Evolutionary conservation across 1,140 invertebrate species (phyloP), one percentile per base, ranked within the genome.

Genomic region (Bombus sibiricus): DNA sequence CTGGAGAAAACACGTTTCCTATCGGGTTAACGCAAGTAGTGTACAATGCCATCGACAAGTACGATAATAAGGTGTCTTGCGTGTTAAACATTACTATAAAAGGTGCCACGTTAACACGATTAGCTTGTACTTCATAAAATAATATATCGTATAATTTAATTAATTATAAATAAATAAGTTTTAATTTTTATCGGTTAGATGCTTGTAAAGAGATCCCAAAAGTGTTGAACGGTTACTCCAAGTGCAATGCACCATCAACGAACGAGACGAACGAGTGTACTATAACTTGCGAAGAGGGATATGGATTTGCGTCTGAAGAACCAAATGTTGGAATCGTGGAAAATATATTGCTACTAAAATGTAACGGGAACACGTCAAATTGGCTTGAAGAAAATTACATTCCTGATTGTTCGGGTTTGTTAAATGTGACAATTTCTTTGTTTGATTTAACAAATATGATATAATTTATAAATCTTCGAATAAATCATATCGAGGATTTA

Each of bases 51-150:
- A 93, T 89, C 59, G 97, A 97, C 91, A 88, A 93, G 34, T 96
- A 94, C 47, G 96, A 96, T 64, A 97, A 97, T 91, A 95, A 94
- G 62, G 96, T 95, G 72, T 96, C 92, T 12, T 97, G 97, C 89
- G 90, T 94, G 15, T 92, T 97, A 25, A 96, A 96, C 81, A 96
- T 97, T 37, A 96, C 95, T 25, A 95, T 97, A n/a, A 95, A 97
- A 95, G 96, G 97, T 97, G 94, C 6, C 28, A 18, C 59, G 53
- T 37, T 74, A n/a, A 80, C 18, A 22, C 9, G 37, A 37, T 68
- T 25, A 68, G 10, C 22, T 59, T 41, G 64, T 62, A 34, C 8
- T 22, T 68, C 18, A 57, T 32, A 43, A 47, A 34, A 82, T 25
- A 34, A 66, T 22, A 22, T 9, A 43, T 43, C 18, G n/a, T 28